phyloP scores from a whole-genome alignment of 2,888 invertebrate genomes.

The Standfussiana lucernea region DNA sequence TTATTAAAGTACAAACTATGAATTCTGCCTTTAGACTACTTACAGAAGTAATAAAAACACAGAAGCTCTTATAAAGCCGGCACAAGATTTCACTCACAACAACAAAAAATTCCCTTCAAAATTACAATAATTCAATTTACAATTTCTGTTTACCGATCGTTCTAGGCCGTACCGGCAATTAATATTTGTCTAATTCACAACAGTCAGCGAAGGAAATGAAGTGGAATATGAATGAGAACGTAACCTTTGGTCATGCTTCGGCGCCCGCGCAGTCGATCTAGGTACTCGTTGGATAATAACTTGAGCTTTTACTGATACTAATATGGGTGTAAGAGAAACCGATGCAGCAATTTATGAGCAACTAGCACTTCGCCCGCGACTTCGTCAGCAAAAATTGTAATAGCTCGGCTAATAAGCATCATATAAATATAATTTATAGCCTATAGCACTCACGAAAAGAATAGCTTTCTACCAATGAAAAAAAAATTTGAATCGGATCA shows the following conservation, averaged over 20 bases:
- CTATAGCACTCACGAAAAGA: too few species aligned
- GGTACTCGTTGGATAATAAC: slow-evolving; percentile 23
- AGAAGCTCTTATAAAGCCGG: not conserved
- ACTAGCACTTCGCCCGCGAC: too few species aligned
- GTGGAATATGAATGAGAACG: slow-evolving; percentile 36
- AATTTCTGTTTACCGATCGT: slow-evolving; percentile 29
- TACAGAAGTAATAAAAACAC: too few species aligned
- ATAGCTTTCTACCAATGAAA: too few species aligned
- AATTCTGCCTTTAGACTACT: too few species aligned
- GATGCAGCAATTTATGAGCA: not conserved
- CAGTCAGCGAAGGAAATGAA: slow-evolving; percentile 39
- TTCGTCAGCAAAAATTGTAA: too few species aligned
- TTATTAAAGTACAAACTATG: too few species aligned
- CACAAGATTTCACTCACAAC: slow-evolving; percentile 18
- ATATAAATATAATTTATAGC: too few species aligned
- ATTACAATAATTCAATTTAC: slow-evolving; percentile 20
- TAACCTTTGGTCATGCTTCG: slow-evolving; percentile 43
- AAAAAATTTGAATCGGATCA: too few species aligned
- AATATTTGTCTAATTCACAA: slow-evolving; percentile 39
- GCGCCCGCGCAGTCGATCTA: slow-evolving; percentile 13
- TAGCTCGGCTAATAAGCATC: too few species aligned
- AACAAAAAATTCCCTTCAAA: too few species aligned
- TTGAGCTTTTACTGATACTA: slow-evolving; percentile 11
- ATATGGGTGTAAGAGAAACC: slow-evolving; percentile 23
- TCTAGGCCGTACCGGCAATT: slow-evolving; percentile 41